Base-by-base conservation (phyloP, 2,113 vertebrate genomes). In the Calidris pygmaea region DNA sequence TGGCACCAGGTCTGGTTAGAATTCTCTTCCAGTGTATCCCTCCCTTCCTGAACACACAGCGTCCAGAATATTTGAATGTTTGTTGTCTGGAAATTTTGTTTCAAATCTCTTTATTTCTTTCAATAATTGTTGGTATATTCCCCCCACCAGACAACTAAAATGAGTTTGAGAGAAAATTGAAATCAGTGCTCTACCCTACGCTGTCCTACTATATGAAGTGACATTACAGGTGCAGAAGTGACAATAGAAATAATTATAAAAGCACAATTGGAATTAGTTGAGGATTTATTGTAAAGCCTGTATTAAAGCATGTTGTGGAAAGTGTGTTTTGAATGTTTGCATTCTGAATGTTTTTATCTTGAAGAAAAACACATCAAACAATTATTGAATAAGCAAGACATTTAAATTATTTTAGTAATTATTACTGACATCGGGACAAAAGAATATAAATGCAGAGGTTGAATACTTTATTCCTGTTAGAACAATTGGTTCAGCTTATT, bases 261-360 rank as follows among this genome's bases (percentile, higher is more conserved):
- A 78, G 35, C 43, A 52, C 9, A 8, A 66, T 7, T 41, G 15
- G 60, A 87, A 91, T 87, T 76, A 71, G 17, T 14, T 35, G 68
- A 50, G 43, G 50, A 41, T 90, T 88, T 91, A 26, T 53, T 41
- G 45, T 62, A 81, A 84, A 92, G 52, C 7, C n/a, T 83, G 21
- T 41, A 74, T 92, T 68, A 82, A 78, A 72, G 13, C 22, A n/a
- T 75, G 32, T 35, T 75, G 34, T 52, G 23, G 65, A 87, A 96
- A 71, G 32, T 62, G 13, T 95, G 70, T 95, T 96, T 92, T 95
- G 90, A 92, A 68, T 91, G 62, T 45, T 68, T 92, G 39, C 19
- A 27, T 87, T 92, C 39, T 78, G 73, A 84, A 86, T 68, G 76
- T 93, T 92, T 93, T 52, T 86, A 72, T 68, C 76, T 75, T 65